Base-by-base conservation (phyloP, 2,888 invertebrate species). In the Dryobotodes eremita region DNA sequence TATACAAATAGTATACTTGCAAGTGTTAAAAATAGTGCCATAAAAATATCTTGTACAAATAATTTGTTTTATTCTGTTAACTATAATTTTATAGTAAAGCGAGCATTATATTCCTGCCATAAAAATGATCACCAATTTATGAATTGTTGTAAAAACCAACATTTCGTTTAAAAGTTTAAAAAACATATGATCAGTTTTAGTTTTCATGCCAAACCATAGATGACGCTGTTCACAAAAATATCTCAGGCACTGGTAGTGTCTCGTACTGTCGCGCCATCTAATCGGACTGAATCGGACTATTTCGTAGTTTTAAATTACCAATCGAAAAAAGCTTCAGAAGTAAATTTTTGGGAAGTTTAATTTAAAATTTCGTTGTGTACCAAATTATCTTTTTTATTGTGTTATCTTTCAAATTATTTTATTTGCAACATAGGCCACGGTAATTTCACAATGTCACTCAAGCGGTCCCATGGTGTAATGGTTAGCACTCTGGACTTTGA, bases 401-500 rank as follows among this genome's bases (percentile, higher is more conserved):
- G 6, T 5, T 46, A 42, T 7, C 17, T 59, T 20, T 61, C 0
- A 59, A 74, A 64, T 80, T 36, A 82, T 53, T 42, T 11, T 26
- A 31, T 59, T 69, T 48, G n/a, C 48, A 55, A 75, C 7, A 70
- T 77, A 82, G 42, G 75, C 11, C 10, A 79, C 13, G 0, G 36
- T 48, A 81, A 92, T 94, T 95, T 95, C 91, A 61, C 0, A 0
- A 0, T 0, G 0, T 0, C 0, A 0, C 0, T 0, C 71, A 91
- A 85, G 81, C 90, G 97, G 97, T 97, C 97, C 97, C 97, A 97
- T 97, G 97, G 97, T 97, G 97, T 97, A 97, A 97, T 97, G 97
- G 97, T 97, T 97, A 97, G 97, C 97, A 97, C 97, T 97, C 97
- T 97, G 97, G 97, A 97, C 97, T 97, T 97, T 97, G 97, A 97